Percentiles rank a stretch among this genome's conserved stretches.
Evolutionary conservation across 2,113 vertebrate species (phyloP).

Genomic region (Fregata magnificens): DNA sequence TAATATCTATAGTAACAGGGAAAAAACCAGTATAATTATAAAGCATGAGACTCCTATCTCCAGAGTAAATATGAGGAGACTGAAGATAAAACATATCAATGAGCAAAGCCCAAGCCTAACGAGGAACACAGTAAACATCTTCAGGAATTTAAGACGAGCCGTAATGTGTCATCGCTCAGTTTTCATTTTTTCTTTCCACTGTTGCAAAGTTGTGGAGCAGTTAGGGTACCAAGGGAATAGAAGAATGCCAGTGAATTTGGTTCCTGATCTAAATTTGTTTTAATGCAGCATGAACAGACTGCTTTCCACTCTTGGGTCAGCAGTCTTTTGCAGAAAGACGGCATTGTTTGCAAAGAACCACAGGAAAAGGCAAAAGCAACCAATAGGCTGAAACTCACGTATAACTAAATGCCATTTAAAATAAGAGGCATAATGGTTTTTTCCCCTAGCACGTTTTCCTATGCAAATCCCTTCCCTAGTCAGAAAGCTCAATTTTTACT

Average conservation of each 20-base stretch:
- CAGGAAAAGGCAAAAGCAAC: conserved; percentile 64
- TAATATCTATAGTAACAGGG: not conserved
- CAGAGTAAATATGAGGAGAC: not conserved
- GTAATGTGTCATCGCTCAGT: conserved; percentile 31
- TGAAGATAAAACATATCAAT: not conserved
- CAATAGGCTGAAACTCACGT: not conserved
- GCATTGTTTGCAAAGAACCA: conserved; percentile 55
- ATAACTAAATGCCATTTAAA: conserved; percentile 27
- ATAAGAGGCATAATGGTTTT: not conserved
- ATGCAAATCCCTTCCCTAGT: conserved; percentile 10
- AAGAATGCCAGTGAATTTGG: conserved; percentile 74
- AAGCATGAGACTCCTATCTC: not conserved
- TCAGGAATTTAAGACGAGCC: conserved; percentile 55
- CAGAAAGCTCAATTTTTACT: conserved; percentile 11
- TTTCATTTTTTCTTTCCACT: conserved; percentile 58
- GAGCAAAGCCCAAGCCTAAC: not conserved
- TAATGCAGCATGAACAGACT: conserved; percentile 70
- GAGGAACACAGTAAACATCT: conserved; percentile 33
- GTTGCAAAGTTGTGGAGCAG: conserved; percentile 69
- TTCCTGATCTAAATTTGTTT: conserved; percentile 71
- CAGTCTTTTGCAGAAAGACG: conserved; percentile 50
- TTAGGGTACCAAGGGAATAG: conserved; percentile 72
- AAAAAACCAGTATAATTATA: not conserved
- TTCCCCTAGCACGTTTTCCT: not conserved
- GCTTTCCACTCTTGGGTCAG: conserved; percentile 69